Evolutionary conservation across 2,113 vertebrate genomes (phyloP).

Genomic region (Lophius piscatorius): DNA sequence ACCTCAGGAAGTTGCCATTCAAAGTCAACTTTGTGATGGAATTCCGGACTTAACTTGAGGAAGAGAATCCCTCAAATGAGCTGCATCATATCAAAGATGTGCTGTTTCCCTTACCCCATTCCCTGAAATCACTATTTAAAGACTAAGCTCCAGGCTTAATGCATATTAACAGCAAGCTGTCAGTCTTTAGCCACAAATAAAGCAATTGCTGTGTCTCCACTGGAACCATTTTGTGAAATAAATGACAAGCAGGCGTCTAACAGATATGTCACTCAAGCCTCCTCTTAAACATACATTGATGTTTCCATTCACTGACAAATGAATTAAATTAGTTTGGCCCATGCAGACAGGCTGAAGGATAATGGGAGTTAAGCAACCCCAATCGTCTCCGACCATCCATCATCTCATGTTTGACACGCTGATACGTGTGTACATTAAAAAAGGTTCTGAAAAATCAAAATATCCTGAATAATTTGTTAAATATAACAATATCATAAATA

Average conservation of each 20-base stretch:
- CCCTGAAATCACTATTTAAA: slow-evolving; percentile 22
- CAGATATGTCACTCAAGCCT: slow-evolving; percentile 32
- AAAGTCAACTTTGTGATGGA: background rate
- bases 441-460: too few species aligned
- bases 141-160: slow-evolving; percentile 12
- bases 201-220: slow-evolving; percentile 16
- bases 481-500: too few species aligned
- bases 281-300: slow-evolving; percentile 30
- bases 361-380: slow-evolving; percentile 43
- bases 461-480: too few species aligned
- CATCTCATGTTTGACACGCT: slow-evolving; percentile 64
- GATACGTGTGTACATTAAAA: background rate
- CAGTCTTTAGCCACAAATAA: slow-evolving; percentile 12
- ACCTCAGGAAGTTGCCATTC: slow-evolving; percentile 3
- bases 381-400: slow-evolving; percentile 44
- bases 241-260: slow-evolving; percentile 9
- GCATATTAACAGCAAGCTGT: slow-evolving; percentile 33
- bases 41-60: slow-evolving; percentile 1
- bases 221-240: slow-evolving; percentile 3
- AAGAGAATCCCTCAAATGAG: background rate
- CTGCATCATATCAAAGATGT: background rate
- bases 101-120: background rate
- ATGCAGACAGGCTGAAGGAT: slow-evolving; percentile 49
- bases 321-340: slow-evolving; percentile 51
- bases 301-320: slow-evolving; percentile 49